Evolutionary conservation across 2,797 vertebrate genomes (phyloP), one percentile per base, ranked within the genome.

Genomic region (Melanotaenia trifasciata): DNA sequence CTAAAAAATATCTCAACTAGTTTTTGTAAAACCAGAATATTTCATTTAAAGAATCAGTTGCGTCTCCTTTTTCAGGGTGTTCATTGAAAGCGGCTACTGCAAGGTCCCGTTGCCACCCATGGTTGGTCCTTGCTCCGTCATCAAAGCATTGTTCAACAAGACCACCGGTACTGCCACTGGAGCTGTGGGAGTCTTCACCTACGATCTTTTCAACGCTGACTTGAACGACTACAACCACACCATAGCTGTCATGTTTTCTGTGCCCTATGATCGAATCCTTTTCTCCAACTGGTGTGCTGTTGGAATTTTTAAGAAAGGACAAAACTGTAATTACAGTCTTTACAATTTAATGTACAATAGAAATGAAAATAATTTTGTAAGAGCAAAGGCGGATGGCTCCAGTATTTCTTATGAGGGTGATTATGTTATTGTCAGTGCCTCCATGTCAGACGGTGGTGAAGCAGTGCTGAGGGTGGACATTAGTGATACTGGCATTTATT

Each of bases 281-380:
- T 93, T 90, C 84, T 86, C 83, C 74, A 93, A 84, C 84, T 93
- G 89, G 87, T 86, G 82, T 2, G 86, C 86, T 0, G 89, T 91
- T 69, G 91, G 91, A 1, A 80, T 93, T 69, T 88, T 91, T 20
- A 82, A 84, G 0, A 76, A 75, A 28, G 81, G 77, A 18, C 82
- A 12, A 18, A 1, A 80, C 26, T 91, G 89, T 0, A 85, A 92
- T 70, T 76, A 82, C 69, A 69, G 72, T 13, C 85, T 93, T 1
- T 92, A 87, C 0, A 40, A 90, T 4, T 60, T 63, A 0, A 90
- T 93, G 90, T 93, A 92, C 12, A 90, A 89, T 0, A 76, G 83
- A 8, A 63, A 20, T 50, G 87, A 89, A 63, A 67, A 63, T 13
- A 65, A 56, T 2, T 93, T 93, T 57, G 83, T 67, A 0, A 84